phyloP scores from a whole-genome alignment of 2,113 vertebrate species.

The Corythaeola cristata region DNA sequence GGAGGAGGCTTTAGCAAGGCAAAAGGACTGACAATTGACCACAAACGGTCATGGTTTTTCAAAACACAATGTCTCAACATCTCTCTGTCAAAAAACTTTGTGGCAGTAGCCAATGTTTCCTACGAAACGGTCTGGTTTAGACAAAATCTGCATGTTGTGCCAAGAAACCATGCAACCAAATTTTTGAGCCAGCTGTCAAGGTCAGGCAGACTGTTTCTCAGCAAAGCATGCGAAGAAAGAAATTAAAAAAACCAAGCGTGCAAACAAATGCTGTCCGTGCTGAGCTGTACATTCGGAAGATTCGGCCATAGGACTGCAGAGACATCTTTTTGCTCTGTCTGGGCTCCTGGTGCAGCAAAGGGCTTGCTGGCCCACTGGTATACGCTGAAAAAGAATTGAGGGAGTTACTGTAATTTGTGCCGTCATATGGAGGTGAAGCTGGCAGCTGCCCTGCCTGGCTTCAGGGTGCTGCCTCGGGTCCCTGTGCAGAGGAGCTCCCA shows the following conservation, averaged over 20 bases:
- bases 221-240: not conserved
- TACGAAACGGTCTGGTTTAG: not conserved
- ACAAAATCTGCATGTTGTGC: not conserved
- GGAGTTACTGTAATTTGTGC: not conserved
- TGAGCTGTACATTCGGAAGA: not conserved
- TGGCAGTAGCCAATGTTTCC: not conserved
- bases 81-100: not conserved
- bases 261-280: not conserved
- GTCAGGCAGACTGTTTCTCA: slow-evolving; percentile 24
- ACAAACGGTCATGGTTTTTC: not conserved
- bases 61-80: not conserved
- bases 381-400: not conserved
- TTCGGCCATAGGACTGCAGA: not conserved
- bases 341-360: not conserved
- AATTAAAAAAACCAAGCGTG: not conserved
- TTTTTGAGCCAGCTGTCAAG: slow-evolving; percentile 40
- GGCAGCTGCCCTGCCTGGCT: not conserved
- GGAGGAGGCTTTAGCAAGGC: fast-evolving
- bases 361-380: not conserved
- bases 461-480: not conserved
- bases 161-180: not conserved
- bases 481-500: not conserved
- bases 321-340: not conserved
- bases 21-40: not conserved
- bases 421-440: not conserved